These are phyloP conservation scores for Serrognathus titanus DNA, from an alignment of 2,888 invertebrate species.

Conservation along the genomic window DNA sequence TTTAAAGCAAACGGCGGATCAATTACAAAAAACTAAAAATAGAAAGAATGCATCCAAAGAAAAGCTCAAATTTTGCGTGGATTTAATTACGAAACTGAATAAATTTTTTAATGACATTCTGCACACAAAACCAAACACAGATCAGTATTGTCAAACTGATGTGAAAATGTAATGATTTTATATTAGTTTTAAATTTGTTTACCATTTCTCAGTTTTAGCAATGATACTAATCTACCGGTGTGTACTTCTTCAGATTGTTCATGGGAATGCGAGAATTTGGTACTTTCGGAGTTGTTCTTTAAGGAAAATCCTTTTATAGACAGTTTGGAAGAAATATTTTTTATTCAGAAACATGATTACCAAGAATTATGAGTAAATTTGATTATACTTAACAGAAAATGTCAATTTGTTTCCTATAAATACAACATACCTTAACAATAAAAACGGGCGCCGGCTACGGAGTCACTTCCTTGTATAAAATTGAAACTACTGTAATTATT, in stretches of 20 bases:
- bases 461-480: too few species aligned
- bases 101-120: constrained; percentile 5
- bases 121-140: not conserved
- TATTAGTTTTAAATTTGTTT: not conserved
- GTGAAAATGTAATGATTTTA: not conserved
- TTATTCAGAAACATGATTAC: not conserved
- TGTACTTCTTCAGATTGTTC: constrained; percentile 4
- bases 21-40: constrained; percentile 8
- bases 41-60: constrained; percentile 10
- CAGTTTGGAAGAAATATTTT: constrained; percentile 12
- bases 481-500: too few species aligned
- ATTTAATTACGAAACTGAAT: constrained; percentile 15
- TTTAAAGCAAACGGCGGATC: not conserved
- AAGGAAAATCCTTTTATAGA: constrained; percentile 9
- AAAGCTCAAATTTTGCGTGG: constrained; percentile 14
- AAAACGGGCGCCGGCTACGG: too few species aligned
- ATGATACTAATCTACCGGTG: not conserved
- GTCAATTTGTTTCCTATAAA: too few species aligned
- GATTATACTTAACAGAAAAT: too few species aligned
- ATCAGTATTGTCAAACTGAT: constrained; percentile 13
- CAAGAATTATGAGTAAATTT: not conserved
- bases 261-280: constrained; percentile 13
- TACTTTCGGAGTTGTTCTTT: constrained; percentile 17
- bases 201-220: not conserved
- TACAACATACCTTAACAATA: too few species aligned